These are phyloP conservation scores for Craseonycteris thonglongyai DNA, from an alignment of 2,113 vertebrate species.

Conservation along the genomic window DNA sequence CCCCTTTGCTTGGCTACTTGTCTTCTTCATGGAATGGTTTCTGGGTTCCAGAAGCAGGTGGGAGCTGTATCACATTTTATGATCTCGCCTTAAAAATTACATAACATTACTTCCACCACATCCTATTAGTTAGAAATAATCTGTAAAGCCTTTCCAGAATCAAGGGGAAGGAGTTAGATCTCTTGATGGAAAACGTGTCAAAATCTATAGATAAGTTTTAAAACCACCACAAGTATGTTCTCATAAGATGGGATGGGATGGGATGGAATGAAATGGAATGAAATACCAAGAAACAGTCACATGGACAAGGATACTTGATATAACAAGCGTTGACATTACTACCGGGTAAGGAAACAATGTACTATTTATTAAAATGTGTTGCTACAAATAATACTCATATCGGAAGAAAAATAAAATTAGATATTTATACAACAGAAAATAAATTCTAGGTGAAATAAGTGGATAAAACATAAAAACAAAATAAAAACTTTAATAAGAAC, in stretches of 20 bases:
- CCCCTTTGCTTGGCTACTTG: background rate
- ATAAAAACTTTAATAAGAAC: background rate
- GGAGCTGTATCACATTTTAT: background rate
- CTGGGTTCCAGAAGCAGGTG: background rate
- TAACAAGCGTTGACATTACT: background rate
- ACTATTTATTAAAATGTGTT: background rate
- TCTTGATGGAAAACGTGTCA: background rate
- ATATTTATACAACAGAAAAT: background rate
- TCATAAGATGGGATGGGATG: background rate
- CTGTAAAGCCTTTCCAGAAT: background rate
- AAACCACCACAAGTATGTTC: background rate
- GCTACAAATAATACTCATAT: background rate
- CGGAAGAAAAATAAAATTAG: background rate
- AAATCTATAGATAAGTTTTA: background rate
- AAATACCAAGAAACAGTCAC: background rate
- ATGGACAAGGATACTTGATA: background rate
- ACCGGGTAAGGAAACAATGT: background rate
- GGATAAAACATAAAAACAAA: background rate
- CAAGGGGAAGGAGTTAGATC: background rate
- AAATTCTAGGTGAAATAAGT: background rate
- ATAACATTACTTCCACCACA: background rate
- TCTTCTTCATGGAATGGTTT: background rate
- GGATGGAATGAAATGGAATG: background rate
- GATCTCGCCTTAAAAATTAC: background rate
- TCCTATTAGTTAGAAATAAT: background rate